Conservation (phyloP, 2,797 vertebrate species). For the Pelochelys cantorii region DNA sequence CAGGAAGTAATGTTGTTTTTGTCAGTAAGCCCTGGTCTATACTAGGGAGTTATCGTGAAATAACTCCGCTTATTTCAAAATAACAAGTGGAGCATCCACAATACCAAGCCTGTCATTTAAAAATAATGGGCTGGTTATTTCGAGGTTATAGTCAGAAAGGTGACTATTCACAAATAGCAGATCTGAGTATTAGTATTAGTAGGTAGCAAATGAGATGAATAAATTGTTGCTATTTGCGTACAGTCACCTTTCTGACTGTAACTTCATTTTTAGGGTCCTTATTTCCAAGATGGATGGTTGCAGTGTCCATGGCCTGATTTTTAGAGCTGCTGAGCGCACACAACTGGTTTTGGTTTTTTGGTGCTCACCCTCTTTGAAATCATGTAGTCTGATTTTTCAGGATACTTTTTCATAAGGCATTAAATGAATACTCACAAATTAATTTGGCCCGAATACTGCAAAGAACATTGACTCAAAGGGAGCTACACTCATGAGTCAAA, state of each 20-base stretch:
- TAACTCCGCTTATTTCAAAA: too few relatives aligned
- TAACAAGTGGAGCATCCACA: too few relatives aligned
- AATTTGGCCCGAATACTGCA: constrained; percentile 13
- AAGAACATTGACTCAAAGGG: not conserved
- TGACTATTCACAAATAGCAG: not conserved
- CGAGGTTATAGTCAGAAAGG: too few relatives aligned
- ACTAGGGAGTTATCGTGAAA: too few relatives aligned
- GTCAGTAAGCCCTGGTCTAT: not conserved
- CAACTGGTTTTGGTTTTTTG: not conserved
- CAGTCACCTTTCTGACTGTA: not conserved
- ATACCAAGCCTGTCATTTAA: too few relatives aligned
- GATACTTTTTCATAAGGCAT: constrained; percentile 7
- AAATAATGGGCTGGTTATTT: too few relatives aligned
- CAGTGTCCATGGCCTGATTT: not conserved
- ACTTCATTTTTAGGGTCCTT: not conserved
- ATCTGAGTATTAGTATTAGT: not conserved
- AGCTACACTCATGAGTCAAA: not conserved
- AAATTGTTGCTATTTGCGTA: not conserved
- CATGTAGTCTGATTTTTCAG: constrained; percentile 48
- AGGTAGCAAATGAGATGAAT: constrained; percentile 9
- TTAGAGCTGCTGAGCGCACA: not conserved
- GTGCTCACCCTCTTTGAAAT: constrained; percentile 45
- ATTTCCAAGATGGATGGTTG: not conserved
- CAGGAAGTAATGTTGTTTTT: not conserved
- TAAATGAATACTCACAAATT: constrained; percentile 53